Conservation (phyloP, 2,113 vertebrate species). For the Dasypus novemcinctus region DNA sequence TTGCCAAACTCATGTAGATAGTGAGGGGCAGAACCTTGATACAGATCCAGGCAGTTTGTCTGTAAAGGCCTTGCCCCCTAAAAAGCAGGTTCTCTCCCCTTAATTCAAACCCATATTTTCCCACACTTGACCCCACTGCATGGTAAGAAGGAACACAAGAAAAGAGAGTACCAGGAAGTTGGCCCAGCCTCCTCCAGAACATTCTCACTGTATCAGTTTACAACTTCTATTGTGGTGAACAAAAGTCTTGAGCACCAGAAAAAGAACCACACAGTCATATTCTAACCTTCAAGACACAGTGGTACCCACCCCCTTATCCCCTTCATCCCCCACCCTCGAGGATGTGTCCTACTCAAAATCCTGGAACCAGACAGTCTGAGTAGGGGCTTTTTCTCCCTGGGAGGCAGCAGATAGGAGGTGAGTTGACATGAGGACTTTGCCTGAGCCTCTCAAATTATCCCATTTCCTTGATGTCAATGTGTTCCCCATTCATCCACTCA, state of each 20-base stretch:
- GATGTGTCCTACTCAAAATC: not conserved
- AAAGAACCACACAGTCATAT: not conserved
- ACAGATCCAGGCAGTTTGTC: not conserved
- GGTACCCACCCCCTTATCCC: too few species aligned
- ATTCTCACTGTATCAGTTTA: not conserved
- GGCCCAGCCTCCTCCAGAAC: not conserved
- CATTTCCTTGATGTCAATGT: not conserved
- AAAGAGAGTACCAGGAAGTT: not conserved
- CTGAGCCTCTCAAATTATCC: not conserved
- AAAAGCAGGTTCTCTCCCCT: not conserved
- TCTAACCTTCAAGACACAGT: not conserved
- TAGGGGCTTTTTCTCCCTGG: not conserved
- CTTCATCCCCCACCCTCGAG: too few species aligned
- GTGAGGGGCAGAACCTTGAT: not conserved
- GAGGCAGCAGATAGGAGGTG: not conserved
- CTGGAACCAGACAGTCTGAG: not conserved
- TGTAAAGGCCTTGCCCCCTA: not conserved
- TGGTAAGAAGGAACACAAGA: not conserved
- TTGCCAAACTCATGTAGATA: not conserved
- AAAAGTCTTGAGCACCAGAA: not conserved
- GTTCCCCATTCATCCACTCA: not conserved
- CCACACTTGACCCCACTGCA: not conserved
- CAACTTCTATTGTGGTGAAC: not conserved
- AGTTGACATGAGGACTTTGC: not conserved
- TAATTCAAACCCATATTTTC: not conserved